Conservation (phyloP, 2,113 vertebrate species). For the Sterrhoptilus dennistouni region DNA sequence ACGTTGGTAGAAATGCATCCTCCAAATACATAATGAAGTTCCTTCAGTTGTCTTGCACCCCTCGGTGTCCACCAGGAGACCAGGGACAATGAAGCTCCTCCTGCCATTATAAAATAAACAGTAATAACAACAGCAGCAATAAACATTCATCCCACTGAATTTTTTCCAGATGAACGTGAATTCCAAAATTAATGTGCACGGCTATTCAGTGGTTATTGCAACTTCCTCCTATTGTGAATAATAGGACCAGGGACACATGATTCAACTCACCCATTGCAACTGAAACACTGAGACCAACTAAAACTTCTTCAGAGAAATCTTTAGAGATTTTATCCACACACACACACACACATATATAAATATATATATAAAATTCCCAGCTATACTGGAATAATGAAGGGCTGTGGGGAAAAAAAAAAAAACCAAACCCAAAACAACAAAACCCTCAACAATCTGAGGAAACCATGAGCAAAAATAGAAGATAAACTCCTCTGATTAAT, state of each 20-base stretch:
- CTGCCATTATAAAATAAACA: conserved; percentile 18
- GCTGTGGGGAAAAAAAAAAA: not conserved
- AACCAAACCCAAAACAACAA: too few species aligned
- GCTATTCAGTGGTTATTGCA: not conserved
- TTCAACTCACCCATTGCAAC: not conserved
- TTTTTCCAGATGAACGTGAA: not conserved
- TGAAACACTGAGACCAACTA: not conserved
- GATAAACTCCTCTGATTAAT: conserved; percentile 3
- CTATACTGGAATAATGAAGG: not conserved
- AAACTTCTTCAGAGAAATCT: not conserved
- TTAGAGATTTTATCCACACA: not conserved
- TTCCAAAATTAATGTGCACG: not conserved
- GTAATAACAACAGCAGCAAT: conserved; percentile 21
- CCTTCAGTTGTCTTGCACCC: not conserved
- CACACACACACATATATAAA: too few species aligned
- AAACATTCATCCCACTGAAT: conserved; percentile 16
- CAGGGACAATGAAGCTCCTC: not conserved
- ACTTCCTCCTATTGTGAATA: not conserved
- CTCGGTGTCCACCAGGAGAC: conserved; percentile 29
- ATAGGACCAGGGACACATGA: not conserved
- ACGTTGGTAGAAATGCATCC: not conserved
- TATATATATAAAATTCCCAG: not conserved
- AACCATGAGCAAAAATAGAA: not conserved
- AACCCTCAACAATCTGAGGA: not conserved
- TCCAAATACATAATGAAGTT: conserved; percentile 26